Evolutionary conservation across 1,140 invertebrate species (phyloP), one percentile per base, ranked within the genome.

Genomic region (Hyposmocoma kahamanoa): DNA sequence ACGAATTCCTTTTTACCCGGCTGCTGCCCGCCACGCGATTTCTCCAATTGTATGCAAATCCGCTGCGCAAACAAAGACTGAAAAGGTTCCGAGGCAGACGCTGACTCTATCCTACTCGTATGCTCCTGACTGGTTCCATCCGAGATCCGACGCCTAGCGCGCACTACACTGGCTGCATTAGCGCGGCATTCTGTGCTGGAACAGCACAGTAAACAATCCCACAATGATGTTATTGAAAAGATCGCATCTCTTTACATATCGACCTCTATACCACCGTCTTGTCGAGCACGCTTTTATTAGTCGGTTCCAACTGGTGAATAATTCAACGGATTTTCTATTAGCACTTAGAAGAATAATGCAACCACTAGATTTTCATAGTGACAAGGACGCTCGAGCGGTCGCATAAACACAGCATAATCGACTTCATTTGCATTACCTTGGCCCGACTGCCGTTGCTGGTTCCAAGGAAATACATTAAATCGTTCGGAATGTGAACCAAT

Each of bases 31-130:
- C 67, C 65, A 75, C 69, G 71, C 73, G 81, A 84, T 79, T 78
- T 81, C 73, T 72, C 68, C 69, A 70, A 79, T 78, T 78, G 77
- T 78, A 81, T 84, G 77, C 66, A 81, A 80, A 82, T 75, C 74
- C 74, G 73, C 62, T 47, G 59, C 58, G 64, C 73, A 81, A 84
- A 81, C 74, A 80, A 77, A 79, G 73, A 78, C 74, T 78, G 72
- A 72, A 78, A 83, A 79, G 75, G 68, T 76, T 71, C 56, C 65
- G 66, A 69, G 62, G 68, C 66, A 79, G 70, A 75, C 75, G 62
- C 66, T 69, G 57, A 53, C 62, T 68, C 52, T 50, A 63, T 66
- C 62, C 71, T 59, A 76, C 73, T 71, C 72, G 67, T 70, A 66
- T 64, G 46, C 58, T 38, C 21, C 60, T n/a, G 32, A 26, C 24